These are phyloP conservation scores for Luperina nickerlii DNA, from an alignment of 2,888 invertebrate species.

Conservation along the genomic window DNA sequence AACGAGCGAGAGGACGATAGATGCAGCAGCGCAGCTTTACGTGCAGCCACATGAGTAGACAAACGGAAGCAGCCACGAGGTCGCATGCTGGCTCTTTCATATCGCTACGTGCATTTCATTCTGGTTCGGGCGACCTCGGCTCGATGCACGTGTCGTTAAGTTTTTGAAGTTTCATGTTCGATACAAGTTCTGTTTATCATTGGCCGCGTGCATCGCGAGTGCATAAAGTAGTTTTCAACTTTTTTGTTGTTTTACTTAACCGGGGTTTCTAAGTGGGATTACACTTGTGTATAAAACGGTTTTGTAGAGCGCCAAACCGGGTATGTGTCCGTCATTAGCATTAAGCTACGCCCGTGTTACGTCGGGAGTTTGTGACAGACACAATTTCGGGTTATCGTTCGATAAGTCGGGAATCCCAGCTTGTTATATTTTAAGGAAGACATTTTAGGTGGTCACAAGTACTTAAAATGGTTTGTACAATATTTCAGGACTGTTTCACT, in stretches of 20 bases:
- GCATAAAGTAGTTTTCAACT: conserved; percentile 27
- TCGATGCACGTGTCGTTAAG: conserved; percentile 51
- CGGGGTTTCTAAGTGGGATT: background rate
- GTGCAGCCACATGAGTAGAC: background rate
- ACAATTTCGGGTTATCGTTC: conserved; percentile 12
- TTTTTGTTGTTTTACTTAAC: conserved; percentile 12
- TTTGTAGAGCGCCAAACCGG: background rate
- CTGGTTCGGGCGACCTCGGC: conserved; percentile 36
- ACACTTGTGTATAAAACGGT: background rate
- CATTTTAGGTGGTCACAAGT: background rate
- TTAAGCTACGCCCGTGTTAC: background rate
- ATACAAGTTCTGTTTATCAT: conserved; percentile 57
- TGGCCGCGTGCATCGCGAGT: conserved; percentile 27
- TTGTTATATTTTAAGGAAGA: background rate
- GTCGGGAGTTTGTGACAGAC: background rate
- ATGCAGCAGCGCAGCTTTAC: conserved; percentile 15
- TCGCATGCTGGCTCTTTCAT: conserved; percentile 24
- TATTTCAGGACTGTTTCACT: background rate
- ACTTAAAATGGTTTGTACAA: background rate
- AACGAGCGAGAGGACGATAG: conserved; percentile 10
- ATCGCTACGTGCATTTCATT: conserved; percentile 26
- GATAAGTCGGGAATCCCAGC: background rate
- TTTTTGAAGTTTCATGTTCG: conserved; percentile 59
- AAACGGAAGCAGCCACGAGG: conserved; percentile 37
- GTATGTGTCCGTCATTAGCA: background rate